Base-by-base conservation (phyloP, 2,797 vertebrate species). In the Loris lydekkerianus region DNA sequence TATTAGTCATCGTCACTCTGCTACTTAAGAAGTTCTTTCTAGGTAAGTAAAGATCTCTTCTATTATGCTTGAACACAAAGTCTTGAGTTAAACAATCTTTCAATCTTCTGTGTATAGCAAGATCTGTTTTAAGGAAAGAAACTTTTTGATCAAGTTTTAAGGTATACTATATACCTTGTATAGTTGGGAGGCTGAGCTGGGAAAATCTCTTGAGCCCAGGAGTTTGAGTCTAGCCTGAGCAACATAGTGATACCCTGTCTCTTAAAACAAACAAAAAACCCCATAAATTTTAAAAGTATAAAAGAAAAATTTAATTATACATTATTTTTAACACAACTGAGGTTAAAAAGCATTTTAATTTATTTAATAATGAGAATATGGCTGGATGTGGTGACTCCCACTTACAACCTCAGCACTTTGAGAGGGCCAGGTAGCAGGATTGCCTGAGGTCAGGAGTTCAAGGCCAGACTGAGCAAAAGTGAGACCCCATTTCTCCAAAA, bases 11-110 rank as follows among this genome's bases (percentile, higher is more conserved):
- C 58, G 27, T 82, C 61, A 37, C 15, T 65, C 27, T 82, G 70
- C 34, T 83, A 91, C 65, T 69, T 73, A 89, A 91, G 82, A 94
- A 43, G 31, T 27, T 92, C 91, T 93, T 61, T 89, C 76, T 89
- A 83, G 69, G 60, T 94, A 95, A 96, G 92, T 96, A 92, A 95
- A 97, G 56, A 86, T 82, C 56, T 96, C 61, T 61, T 95, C 56
- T 82, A 73, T 81, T 65, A 53, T 63, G 37, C 58, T 83, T 94
- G 46, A 92, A 75, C 75, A 77, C 56, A 83, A 89, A 94, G 73
- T 49, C 34, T 67, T 93, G 69, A 65, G 9, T 85, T 83, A 87
- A 58, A 11, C 14, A 77, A 65, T 89, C 63, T 31, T 40, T 92
- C 86, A 29, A n/a, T 85, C 61, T 88, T 85, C 31, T 95, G 78